Conservation (phyloP, 2,888 invertebrate genomes). For the Isotomurus palustris region DNA sequence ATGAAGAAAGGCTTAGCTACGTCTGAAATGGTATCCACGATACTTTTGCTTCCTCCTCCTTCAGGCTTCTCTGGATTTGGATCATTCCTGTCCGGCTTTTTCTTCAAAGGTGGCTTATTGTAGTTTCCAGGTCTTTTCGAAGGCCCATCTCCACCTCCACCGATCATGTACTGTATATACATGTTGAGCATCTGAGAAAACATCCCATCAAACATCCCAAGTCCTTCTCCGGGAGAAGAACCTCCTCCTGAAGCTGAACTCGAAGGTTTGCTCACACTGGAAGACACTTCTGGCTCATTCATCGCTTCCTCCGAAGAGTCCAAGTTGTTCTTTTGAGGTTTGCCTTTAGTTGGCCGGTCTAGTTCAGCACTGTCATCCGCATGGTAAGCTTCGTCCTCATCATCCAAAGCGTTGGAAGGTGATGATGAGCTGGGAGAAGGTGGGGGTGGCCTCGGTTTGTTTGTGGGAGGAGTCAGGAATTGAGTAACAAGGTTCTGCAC, state of each 20-base stretch:
- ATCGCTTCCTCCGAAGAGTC: slow-evolving; percentile 34
- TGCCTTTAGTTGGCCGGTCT: neutral
- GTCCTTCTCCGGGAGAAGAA: slow-evolving; percentile 18
- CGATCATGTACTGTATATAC: slow-evolving; percentile 40
- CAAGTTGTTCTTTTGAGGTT: neutral
- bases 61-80: neutral
- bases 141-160: too few relatives aligned
- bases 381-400: slow-evolving; percentile 5
- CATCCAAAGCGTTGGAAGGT: neutral
- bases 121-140: too few relatives aligned
- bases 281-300: slow-evolving; percentile 20
- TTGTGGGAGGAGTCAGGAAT: slow-evolving; percentile 41
- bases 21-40: slow-evolving; percentile 21
- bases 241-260: slow-evolving; percentile 22
- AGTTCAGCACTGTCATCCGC: neutral
- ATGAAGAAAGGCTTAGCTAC: slow-evolving; percentile 45
- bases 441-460: slow-evolving; percentile 18
- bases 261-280: too few relatives aligned
- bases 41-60: slow-evolving; percentile 16
- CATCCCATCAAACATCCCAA: slow-evolving; percentile 25
- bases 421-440: slow-evolving; percentile 10
- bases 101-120: neutral
- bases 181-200: slow-evolving; percentile 37
- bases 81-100: too few relatives aligned
- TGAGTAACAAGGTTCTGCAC: slow-evolving; percentile 40